phyloP scores from a whole-genome alignment of 2,797 vertebrate species.

The Clamator glandarius region DNA sequence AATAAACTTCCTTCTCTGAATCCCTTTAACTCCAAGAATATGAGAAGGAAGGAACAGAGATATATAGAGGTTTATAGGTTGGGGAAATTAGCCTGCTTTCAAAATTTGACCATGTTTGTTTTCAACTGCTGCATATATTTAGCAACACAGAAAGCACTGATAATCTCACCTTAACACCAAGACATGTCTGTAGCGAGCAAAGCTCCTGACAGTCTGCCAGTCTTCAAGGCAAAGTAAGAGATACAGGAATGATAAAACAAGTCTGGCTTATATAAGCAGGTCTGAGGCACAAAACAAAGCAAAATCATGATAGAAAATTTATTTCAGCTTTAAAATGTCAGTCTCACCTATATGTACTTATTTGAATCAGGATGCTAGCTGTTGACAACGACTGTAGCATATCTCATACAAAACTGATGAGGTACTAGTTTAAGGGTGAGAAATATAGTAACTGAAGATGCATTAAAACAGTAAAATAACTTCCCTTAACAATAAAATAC shows the following conservation, averaged over 20 bases:
- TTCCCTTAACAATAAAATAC: neutral
- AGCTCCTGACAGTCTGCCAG: neutral
- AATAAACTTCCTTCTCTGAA: neutral
- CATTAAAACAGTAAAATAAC: neutral
- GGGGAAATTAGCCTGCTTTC: neutral
- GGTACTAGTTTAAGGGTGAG: neutral
- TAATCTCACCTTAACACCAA: neutral
- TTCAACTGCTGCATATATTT: neutral
- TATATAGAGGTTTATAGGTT: neutral
- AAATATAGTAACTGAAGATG: neutral
- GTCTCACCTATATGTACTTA: neutral
- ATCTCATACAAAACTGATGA: neutral
- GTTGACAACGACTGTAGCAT: neutral
- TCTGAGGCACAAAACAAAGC: neutral
- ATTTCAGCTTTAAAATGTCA: neutral
- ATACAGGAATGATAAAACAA: neutral
- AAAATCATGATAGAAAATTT: neutral
- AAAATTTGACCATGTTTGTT: neutral
- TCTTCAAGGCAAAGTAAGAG: neutral
- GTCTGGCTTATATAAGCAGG: neutral
- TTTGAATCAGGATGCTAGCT: neutral
- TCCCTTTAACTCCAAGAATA: conserved; percentile 32
- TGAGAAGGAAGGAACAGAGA: neutral
- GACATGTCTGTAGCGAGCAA: neutral
- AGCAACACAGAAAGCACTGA: neutral